Conservation (phyloP, 2,888 invertebrate species). For the Pardosa pseudoannulata region DNA sequence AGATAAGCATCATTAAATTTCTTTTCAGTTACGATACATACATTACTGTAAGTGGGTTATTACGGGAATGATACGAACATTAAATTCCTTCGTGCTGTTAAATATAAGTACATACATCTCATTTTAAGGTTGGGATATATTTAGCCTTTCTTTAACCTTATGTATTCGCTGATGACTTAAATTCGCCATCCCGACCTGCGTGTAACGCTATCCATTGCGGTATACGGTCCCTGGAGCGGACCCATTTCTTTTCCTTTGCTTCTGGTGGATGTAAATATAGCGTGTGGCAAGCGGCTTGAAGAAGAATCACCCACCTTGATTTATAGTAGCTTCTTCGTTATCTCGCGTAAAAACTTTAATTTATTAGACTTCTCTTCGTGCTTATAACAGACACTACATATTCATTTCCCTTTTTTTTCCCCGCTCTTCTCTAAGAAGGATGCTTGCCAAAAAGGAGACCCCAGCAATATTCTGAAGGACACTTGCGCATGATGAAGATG, state of each 20-base stretch:
- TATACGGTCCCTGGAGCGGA: not conserved
- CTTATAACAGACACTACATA: conserved; percentile 66
- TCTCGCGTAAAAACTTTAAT: conserved; percentile 71
- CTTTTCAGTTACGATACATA: too few relatives aligned
- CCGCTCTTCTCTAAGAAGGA: conserved; percentile 31
- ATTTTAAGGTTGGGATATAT: too few relatives aligned
- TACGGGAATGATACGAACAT: too few relatives aligned
- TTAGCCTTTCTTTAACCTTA: too few relatives aligned
- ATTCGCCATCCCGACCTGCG: conserved; percentile 6
- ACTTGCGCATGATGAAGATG: conserved; percentile 63
- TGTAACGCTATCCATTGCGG: not conserved
- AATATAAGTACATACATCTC: too few relatives aligned
- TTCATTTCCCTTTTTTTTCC: conserved; percentile 59
- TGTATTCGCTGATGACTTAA: too few relatives aligned
- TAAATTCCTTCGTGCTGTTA: too few relatives aligned
- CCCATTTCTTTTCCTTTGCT: conserved; percentile 20
- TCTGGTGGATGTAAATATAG: conserved; percentile 64
- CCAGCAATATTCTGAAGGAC: conserved; percentile 60
- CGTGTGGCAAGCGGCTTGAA: conserved; percentile 62
- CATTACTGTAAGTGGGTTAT: too few relatives aligned
- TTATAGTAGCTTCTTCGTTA: conserved; percentile 71
- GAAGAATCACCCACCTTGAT: conserved; percentile 71
- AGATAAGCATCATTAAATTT: too few relatives aligned
- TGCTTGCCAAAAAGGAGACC: conserved; percentile 59
- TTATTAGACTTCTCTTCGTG: conserved; percentile 66